Evolutionary conservation across 64 coral and sea anemone genomes (phyloP), one percentile per base, ranked within the genome.

Genomic region (Pocillopora damicornis): DNA sequence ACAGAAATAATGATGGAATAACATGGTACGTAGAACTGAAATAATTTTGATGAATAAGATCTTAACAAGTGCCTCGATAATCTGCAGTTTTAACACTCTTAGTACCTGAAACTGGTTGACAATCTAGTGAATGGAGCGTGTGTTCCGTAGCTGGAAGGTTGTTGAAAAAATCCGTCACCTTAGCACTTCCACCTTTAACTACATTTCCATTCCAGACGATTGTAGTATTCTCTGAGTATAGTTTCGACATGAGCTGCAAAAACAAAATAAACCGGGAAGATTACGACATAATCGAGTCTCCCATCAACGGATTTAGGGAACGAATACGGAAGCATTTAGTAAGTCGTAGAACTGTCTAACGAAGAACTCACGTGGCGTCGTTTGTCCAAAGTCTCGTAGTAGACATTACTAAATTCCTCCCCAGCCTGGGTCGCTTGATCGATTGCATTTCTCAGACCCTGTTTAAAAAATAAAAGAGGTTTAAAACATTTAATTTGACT

Each of bases 301-400:
- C 30, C 18, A 26, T 59, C 36, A 36, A 51, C 38, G 36, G 25
- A 51, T 51, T 51, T 51, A 15, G 64, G 8, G 1, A 22, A 15
- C 51, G 45, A 71, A 56, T n/a, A 51, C 17, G 1, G 37, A 2
- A 71, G 15, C 35, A 42, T 42, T 69, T n/a, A 13, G 35, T 15
- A 66, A 82, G 26, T 82, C 8, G 13, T 4, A 26, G 30, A 26
- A 4, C 30, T 9, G 15, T 10, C 5, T 37, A 26, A 76, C 75
- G 34, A 20, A 38, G 35, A 76, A 83, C 94, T 96, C 77, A 96
- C 94, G 13, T 96, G 94, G 38, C 94, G 88, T 77, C 88, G 74
- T 87, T 96, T 96, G 74, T 96, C 94, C 26, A 93, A 96, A 16
- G 91, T 96, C 56, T 96, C 91, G 71, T 93, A 96, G 76, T 96